These are phyloP conservation scores for Microplitis demolitor DNA, from an alignment of 1,140 invertebrate genomes.

Conservation along the genomic window DNA sequence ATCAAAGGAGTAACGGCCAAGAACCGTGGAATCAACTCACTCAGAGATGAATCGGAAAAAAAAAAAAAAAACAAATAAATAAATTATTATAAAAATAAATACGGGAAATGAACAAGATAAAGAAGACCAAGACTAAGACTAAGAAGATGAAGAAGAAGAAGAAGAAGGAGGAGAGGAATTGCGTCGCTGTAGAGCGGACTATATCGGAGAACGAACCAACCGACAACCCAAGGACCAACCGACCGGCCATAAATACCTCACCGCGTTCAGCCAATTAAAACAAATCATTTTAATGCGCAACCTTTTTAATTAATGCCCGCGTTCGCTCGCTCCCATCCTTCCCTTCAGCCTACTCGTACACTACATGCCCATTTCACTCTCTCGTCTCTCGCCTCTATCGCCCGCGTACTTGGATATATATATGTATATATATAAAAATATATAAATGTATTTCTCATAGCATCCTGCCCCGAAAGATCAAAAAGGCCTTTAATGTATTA, in stretches of 20 bases:
- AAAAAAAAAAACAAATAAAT: conserved; percentile 6
- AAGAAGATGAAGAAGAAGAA: neutral
- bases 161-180: conserved; percentile 18
- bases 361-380: conserved; percentile 40
- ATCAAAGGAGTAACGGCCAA: conserved; percentile 25
- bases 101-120: conserved; percentile 13
- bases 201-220: conserved; percentile 24
- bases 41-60: conserved; percentile 12
- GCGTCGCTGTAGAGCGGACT: conserved; percentile 38
- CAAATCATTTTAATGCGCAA: conserved; percentile 64
- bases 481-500: conserved; percentile 13
- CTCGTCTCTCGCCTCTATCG: conserved; percentile 27
- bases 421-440: no score
- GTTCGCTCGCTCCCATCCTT: conserved; percentile 51
- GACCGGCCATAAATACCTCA: conserved; percentile 60
- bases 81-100: neutral
- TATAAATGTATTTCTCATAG: no score
- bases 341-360: conserved; percentile 37
- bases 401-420: neutral
- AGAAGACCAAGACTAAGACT: conserved; percentile 10
- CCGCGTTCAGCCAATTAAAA: conserved; percentile 62
- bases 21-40: conserved; percentile 14
- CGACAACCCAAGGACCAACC: conserved; percentile 47
- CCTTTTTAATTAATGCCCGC: conserved; percentile 63
- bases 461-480: no score